phyloP scores from a whole-genome alignment of 2,888 invertebrate species.

The Eurytoma adleriae region DNA sequence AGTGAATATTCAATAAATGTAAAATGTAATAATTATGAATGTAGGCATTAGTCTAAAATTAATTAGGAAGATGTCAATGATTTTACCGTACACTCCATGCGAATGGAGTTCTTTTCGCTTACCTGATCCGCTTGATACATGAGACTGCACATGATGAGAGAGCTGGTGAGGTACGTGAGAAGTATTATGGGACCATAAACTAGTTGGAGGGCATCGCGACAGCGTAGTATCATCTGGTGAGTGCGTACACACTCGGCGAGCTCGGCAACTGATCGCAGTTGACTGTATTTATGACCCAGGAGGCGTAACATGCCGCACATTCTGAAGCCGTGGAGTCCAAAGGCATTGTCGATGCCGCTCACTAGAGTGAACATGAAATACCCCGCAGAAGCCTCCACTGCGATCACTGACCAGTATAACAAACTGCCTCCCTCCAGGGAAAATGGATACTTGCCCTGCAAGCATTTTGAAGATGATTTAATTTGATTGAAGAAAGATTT shows the following conservation, averaged over 20 bases:
- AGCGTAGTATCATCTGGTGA: neutral
- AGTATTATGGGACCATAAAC: slow-evolving; percentile 58
- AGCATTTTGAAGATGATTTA: too few species aligned
- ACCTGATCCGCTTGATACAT: slow-evolving; percentile 60
- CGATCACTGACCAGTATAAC: slow-evolving; percentile 57
- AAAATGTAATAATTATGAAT: too few species aligned
- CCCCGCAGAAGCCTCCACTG: slow-evolving; percentile 52
- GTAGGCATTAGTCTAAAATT: too few species aligned
- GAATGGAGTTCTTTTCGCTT: too few species aligned
- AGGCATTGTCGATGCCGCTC: slow-evolving; percentile 60
- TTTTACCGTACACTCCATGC: too few species aligned
- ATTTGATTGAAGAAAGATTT: too few species aligned
- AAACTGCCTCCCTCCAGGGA: slow-evolving; percentile 36
- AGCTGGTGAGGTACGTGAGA: slow-evolving; percentile 60
- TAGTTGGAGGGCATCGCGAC: neutral
- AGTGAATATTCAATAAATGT: too few species aligned
- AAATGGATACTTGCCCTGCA: slow-evolving; percentile 59
- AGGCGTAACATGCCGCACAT: slow-evolving; percentile 60
- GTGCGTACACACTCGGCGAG: neutral
- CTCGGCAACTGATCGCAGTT: slow-evolving; percentile 13
- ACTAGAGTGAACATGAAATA: slow-evolving; percentile 54
- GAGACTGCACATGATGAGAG: slow-evolving; percentile 61
- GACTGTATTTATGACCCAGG: slow-evolving; percentile 52
- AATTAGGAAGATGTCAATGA: too few species aligned
- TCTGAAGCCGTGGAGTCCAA: slow-evolving; percentile 62